These are phyloP conservation scores for Diadegma fenestrale DNA, from an alignment of 2,888 invertebrate genomes.

Conservation along the genomic window DNA sequence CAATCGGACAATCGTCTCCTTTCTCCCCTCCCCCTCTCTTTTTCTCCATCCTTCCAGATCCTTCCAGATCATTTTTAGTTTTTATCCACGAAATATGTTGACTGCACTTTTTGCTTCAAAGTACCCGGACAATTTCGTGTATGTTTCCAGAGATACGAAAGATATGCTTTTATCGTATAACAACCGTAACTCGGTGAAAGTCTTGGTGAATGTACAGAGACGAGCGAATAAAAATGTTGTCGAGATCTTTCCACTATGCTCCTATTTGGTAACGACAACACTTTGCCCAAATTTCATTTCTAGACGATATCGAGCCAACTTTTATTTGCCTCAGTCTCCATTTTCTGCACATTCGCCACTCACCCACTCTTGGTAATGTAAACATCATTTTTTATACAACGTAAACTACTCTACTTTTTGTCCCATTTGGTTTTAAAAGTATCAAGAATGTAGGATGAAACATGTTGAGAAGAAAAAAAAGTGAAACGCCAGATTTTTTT, in stretches of 20 bases:
- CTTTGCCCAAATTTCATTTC: slow-evolving; percentile 12
- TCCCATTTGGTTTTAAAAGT: not conserved
- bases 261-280: slow-evolving; percentile 13
- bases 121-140: not conserved
- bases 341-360: not conserved
- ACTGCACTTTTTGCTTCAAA: slow-evolving; percentile 23
- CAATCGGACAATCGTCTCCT: not conserved
- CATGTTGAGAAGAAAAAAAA: not conserved
- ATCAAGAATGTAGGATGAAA: not conserved
- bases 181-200: slow-evolving; percentile 9
- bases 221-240: not conserved
- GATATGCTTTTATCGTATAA: slow-evolving; percentile 37
- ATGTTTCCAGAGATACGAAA: slow-evolving; percentile 19
- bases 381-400: slow-evolving; percentile 8
- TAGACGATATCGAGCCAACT: slow-evolving; percentile 30
- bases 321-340: slow-evolving; percentile 8
- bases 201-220: slow-evolving; percentile 19
- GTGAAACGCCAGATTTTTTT: not conserved
- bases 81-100: slow-evolving; percentile 30
- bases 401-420: not conserved
- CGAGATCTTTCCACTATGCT: slow-evolving; percentile 6
- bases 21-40: not conserved
- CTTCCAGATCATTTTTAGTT: not conserved
- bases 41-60: not conserved
- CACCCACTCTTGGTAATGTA: not conserved